Base-by-base conservation (phyloP, 2,797 vertebrate species). In the Melanotaenia parkinsoni region DNA sequence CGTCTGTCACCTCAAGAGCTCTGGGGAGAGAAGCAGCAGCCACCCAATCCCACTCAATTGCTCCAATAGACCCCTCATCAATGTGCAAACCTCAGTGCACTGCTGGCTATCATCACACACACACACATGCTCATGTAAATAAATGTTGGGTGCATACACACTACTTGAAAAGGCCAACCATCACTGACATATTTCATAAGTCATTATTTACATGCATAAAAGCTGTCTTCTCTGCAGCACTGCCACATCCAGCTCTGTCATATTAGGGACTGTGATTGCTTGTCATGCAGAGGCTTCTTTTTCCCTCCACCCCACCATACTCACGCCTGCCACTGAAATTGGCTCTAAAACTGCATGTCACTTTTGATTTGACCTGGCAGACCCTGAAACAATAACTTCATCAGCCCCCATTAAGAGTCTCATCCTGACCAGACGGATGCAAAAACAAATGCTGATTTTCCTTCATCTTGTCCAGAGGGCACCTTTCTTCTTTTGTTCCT, bases 351-450 rank as follows among this genome's bases (percentile, higher is more conserved):
- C 86, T 80, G 18, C 65, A 62, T 70, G 91, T 86, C 92, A 89
- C 72, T 92, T 94, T 89, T 89, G 85, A 93, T 93, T 92, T 90
- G 84, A 91, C 88, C 88, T 37, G 67, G 82, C 87, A 86, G 77
- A 73, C 83, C 82, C 77, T 81, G 81, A 90, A 92, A 91, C 90
- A 90, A 92, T 90, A 90, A 90, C 90, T 92, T 91, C 87, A 93
- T 93, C 86, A 89, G 75, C 59, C 63, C 76, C 63, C 70, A 87
- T 92, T 92, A 90, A 11, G 80, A 72, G 78, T 78, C 76, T 85
- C 76, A 86, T 90, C 79, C 80, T 51, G 62, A 82, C 51, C 74
- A 81, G 87, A 88, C 89, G 87, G 88, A 85, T 58, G 63, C 63
- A 24, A 79, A 92, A 91, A 89, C 90, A 91, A 90, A 90, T 79